Evolutionary conservation across 2,888 invertebrate genomes (phyloP).

Genomic region (Latrodectus elegans): DNA sequence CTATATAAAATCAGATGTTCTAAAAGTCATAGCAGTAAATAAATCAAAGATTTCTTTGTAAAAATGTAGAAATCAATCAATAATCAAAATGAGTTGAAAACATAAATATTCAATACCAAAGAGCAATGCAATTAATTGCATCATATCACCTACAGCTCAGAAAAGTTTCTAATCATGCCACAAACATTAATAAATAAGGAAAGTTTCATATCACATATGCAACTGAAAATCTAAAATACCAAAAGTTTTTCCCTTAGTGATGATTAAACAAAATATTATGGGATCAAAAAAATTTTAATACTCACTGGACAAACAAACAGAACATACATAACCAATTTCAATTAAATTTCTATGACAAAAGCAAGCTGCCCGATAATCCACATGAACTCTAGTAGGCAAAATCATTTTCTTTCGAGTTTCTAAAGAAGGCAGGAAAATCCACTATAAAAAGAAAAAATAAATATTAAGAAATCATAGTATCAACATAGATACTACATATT

Average conservation of each 20-base stretch:
- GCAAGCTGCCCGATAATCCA: constrained; percentile 97
- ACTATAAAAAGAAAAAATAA: constrained; percentile 75
- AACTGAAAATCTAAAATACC: background rate
- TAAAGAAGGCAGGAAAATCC: constrained; percentile 92
- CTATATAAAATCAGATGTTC: too few relatives aligned
- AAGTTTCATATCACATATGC: background rate
- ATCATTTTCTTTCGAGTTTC: constrained; percentile 83
- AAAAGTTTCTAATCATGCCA: background rate
- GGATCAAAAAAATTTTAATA: background rate
- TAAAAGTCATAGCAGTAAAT: too few relatives aligned
- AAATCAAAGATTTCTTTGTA: too few relatives aligned
- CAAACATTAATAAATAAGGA: background rate
- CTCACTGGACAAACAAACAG: constrained; percentile 95
- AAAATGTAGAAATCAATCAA: too few relatives aligned
- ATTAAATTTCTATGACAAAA: constrained; percentile 97
- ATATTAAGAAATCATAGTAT: background rate
- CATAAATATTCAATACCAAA: too few relatives aligned
- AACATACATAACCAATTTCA: constrained; percentile 97
- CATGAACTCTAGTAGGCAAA: constrained; percentile 90
- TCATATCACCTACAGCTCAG: background rate
- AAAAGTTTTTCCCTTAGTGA: background rate
- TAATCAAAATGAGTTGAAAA: too few relatives aligned
- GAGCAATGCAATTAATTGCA: background rate
- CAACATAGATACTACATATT: too few relatives aligned
- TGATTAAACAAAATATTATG: background rate